Conservation (phyloP, 2,113 vertebrate species). For the Manacus vitellinus region DNA sequence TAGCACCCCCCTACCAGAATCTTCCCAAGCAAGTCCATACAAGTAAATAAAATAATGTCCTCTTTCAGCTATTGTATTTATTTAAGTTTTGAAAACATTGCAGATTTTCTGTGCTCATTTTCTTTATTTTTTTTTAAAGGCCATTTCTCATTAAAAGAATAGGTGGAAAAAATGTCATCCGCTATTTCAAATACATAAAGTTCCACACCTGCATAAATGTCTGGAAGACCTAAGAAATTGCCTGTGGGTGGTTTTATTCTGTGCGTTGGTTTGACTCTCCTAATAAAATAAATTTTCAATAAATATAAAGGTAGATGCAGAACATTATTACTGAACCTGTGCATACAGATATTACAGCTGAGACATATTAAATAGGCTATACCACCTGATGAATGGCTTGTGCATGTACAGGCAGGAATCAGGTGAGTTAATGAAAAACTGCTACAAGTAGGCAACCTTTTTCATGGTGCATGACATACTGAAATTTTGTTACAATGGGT, state of each 20-base stretch:
- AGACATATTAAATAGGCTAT: slow-evolving; percentile 6
- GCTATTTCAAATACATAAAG: slow-evolving; percentile 14
- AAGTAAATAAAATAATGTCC: not conserved
- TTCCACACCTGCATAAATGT: slow-evolving; percentile 46
- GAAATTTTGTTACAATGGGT: slow-evolving; percentile 54
- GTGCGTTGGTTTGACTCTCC: not conserved
- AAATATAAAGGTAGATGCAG: slow-evolving; percentile 18
- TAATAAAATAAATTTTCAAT: slow-evolving; percentile 43
- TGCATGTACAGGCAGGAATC: not conserved
- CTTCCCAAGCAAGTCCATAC: not conserved
- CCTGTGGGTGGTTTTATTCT: slow-evolving; percentile 42
- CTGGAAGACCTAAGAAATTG: slow-evolving; percentile 32
- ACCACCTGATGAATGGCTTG: not conserved
- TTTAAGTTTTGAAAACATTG: not conserved
- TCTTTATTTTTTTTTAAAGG: not conserved
- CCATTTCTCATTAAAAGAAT: slow-evolving; percentile 19
- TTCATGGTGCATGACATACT: not conserved
- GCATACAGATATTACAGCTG: slow-evolving; percentile 19
- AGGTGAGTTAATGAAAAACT: slow-evolving; percentile 39
- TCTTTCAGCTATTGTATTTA: not conserved
- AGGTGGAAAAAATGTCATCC: not conserved
- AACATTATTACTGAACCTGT: slow-evolving; percentile 17
- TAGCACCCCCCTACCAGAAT: not conserved
- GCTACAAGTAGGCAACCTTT: slow-evolving; percentile 1
- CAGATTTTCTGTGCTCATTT: not conserved